Evolutionary conservation across 2,888 invertebrate species (phyloP), one percentile per base, ranked within the genome.

Genomic region (Acanthosepion pharaonis): DNA sequence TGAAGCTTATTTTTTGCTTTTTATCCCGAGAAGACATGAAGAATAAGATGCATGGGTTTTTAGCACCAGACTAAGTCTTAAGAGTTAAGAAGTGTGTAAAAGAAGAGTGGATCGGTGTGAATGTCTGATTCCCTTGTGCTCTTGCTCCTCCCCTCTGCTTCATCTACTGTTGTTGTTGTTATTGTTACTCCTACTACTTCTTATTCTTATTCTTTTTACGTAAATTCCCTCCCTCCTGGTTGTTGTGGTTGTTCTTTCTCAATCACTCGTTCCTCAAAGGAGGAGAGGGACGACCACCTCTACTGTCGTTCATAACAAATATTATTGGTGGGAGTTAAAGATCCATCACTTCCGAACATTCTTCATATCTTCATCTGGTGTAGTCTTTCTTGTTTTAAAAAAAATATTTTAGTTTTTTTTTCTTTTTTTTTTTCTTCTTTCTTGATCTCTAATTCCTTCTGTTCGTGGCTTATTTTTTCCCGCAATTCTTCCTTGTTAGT

Each of bases 51-150:
- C 23, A 59, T 20, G 59, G 23, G 59, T 59, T 59, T 42, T 59
- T 20, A 59, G 23, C 59, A 59, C 20, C 59, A 59, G 59, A 59
- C 59, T 42, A 20, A 59, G 59, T 59, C 25, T 59, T 59, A 23
- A 59, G 59, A 59, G 59, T 59, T 59, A 42, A 42, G 3, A 51
- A 51, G 59, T 59, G 59, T 59, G 59, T 20, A 59, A 55, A 55
- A 55, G 55, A 55, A 55, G 18, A 55, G 55, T 59, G 23, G n/a
- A 51, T 93, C 93, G 93, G 93, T 51, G 93, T 93, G 53, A 93
- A 93, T 93, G 93, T 93, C 93, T 51, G 53, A 53, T 33, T 42
- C 93, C 53, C 93, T 53, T n/a, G 18, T 93, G 18, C 18, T 53
- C n/a, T 51, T 33, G 78, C 78, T 78, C 78, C 78, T 78, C 78